Evolutionary conservation across 2,113 vertebrate species (phyloP).

Genomic region (Neopipo cinnamomea): DNA sequence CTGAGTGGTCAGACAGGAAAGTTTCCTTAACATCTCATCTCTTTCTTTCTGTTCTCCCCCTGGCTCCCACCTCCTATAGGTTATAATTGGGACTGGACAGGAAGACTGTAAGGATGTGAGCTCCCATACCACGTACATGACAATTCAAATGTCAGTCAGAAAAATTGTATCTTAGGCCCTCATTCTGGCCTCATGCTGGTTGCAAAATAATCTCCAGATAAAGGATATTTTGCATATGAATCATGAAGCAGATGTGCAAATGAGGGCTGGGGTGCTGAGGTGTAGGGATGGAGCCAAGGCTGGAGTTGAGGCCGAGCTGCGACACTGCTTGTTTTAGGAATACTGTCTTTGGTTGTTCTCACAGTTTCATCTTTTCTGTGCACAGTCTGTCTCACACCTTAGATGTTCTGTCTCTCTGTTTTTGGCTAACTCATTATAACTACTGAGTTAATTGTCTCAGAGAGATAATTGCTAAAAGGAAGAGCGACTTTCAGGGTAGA

Average conservation of each 20-base stretch:
- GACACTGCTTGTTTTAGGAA: background rate
- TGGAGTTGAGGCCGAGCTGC: background rate
- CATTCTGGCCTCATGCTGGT: background rate
- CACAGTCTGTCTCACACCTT: too few species aligned
- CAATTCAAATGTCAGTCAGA: background rate
- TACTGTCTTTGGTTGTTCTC: background rate
- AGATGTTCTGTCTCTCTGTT: background rate
- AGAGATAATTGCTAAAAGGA: background rate
- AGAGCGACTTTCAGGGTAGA: background rate
- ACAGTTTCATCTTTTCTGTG: too few species aligned
- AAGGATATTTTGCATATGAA: background rate
- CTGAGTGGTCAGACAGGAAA: background rate
- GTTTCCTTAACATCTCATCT: background rate
- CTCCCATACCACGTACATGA: background rate
- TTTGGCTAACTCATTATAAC: background rate
- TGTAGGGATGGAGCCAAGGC: background rate
- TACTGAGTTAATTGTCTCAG: background rate
- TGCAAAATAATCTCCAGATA: background rate
- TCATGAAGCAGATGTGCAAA: background rate
- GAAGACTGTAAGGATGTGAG: background rate
- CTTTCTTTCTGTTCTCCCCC: background rate
- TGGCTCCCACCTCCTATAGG: fast-evolving
- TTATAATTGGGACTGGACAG: background rate
- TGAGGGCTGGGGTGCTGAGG: background rate
- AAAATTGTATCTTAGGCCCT: background rate